phyloP scores from a whole-genome alignment of 2,888 invertebrate genomes.

The Bombylius discolor region DNA sequence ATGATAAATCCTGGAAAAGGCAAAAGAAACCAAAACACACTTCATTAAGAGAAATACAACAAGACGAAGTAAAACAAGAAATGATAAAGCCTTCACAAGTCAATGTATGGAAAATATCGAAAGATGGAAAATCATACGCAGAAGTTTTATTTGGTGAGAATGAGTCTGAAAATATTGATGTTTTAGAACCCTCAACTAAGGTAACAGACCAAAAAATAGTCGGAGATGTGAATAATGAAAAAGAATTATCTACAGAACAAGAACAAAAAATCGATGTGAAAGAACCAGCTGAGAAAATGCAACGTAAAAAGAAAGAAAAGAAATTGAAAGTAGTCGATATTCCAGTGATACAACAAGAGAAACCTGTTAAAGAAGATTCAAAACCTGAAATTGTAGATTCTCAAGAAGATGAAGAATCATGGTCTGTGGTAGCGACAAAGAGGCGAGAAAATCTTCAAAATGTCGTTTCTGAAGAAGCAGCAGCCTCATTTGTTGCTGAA shows the following conservation, averaged over 20 bases:
- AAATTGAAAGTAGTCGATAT: too few species aligned
- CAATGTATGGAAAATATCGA: slow-evolving; percentile 39
- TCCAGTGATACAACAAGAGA: too few species aligned
- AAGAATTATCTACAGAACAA: too few species aligned
- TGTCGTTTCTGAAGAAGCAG: not conserved
- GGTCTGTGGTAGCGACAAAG: slow-evolving; percentile 4
- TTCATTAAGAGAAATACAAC: not conserved
- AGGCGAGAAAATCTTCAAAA: slow-evolving; percentile 8
- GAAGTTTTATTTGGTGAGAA: slow-evolving; percentile 45
- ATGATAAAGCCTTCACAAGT: slow-evolving; percentile 11
- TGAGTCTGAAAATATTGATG: not conserved
- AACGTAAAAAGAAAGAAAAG: too few species aligned
- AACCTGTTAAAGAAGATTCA: not conserved
- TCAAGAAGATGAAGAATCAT: not conserved
- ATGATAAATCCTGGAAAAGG: not conserved
- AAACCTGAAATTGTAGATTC: not conserved
- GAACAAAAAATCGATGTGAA: too few species aligned
- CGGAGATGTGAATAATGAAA: too few species aligned
- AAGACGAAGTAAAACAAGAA: not conserved
- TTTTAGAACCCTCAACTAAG: not conserved
- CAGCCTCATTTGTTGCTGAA: not conserved
- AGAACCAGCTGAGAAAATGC: too few species aligned
- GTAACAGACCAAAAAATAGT: too few species aligned
- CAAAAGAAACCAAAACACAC: not conserved
- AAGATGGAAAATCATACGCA: slow-evolving; percentile 56